Percentiles rank a stretch among this genome's conserved stretches.
Evolutionary conservation across 1,140 invertebrate genomes (phyloP).

Genomic region (Trinorchestia longiramus): DNA sequence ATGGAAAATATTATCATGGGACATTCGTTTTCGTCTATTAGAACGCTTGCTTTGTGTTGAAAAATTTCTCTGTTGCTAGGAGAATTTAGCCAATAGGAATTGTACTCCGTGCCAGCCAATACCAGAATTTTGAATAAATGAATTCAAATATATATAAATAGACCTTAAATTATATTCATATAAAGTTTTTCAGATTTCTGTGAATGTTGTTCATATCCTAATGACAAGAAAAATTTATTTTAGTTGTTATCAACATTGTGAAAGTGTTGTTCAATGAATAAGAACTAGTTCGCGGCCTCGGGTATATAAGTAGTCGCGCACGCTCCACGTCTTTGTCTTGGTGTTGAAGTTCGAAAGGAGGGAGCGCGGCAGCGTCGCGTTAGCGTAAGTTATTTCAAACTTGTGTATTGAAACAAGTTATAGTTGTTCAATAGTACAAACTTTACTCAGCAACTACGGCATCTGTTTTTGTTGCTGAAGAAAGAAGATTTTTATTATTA

Average conservation of each 20-base stretch:
- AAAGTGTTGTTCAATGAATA: neutral
- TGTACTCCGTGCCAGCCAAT: neutral
- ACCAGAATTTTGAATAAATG: neutral
- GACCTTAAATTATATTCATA: neutral
- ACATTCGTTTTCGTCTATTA: neutral
- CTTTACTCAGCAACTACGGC: neutral
- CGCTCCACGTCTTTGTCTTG: neutral
- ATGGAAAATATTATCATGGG: neutral
- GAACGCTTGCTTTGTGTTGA: neutral
- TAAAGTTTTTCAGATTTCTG: neutral
- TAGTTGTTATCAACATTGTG: neutral
- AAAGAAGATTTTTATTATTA: neutral
- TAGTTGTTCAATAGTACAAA: slow-evolving; percentile 39
- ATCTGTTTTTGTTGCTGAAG: slow-evolving; percentile 8
- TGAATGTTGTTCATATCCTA: neutral
- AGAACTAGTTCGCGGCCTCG: neutral
- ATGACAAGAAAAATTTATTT: neutral
- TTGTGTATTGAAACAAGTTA: neutral
- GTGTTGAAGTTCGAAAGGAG: neutral
- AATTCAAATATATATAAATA: neutral
- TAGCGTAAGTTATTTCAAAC: slow-evolving; percentile 33
- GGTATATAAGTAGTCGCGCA: neutral
- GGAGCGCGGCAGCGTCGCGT: neutral
- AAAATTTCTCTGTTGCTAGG: neutral
- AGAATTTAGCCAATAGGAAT: neutral